A percentile compares a stretch with the other conserved stretches of the same genome.
phyloP scores from a whole-genome alignment of 2,888 invertebrate species.

The Seira sanloemensis region DNA sequence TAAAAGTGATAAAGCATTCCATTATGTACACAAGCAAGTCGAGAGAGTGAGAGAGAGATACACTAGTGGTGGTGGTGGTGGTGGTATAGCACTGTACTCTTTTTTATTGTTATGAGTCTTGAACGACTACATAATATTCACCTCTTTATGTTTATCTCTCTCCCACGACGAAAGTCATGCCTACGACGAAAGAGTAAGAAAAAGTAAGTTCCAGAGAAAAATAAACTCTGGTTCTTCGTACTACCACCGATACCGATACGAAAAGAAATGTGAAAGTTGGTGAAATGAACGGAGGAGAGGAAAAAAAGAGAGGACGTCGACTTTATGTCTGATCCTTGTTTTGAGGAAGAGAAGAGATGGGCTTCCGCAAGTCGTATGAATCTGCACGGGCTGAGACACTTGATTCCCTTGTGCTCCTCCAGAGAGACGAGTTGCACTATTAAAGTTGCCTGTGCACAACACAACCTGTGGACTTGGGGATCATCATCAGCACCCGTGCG shows the following conservation, averaged over 20 bases:
- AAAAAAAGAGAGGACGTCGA: not conserved
- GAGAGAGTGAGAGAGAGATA: not conserved
- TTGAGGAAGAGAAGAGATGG: not conserved
- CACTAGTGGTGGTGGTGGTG: not conserved
- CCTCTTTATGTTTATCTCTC: slow-evolving; percentile 18
- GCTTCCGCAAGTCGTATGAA: too few relatives aligned
- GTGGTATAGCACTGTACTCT: not conserved
- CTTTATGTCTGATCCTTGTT: not conserved
- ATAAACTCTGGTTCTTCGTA: not conserved
- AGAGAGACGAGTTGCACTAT: too few relatives aligned
- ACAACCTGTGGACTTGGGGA: too few relatives aligned
- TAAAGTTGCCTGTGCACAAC: too few relatives aligned
- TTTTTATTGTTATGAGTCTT: slow-evolving; percentile 15
- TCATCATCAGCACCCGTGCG: too few relatives aligned
- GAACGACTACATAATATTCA: slow-evolving; percentile 18
- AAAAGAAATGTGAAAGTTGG: not conserved
- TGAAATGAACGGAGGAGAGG: not conserved
- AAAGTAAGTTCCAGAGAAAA: slow-evolving; percentile 3
- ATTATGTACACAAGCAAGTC: not conserved
- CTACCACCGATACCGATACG: not conserved
- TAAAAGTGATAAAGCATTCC: not conserved
- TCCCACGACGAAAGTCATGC: slow-evolving; percentile 2
- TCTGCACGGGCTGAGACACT: too few relatives aligned
- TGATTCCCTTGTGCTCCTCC: too few relatives aligned
- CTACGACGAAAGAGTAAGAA: not conserved